A percentile compares a stretch with the other conserved stretches of the same genome.
Evolutionary conservation across 2,797 vertebrate species (phyloP).

Genomic region (Myripristis murdjan): DNA sequence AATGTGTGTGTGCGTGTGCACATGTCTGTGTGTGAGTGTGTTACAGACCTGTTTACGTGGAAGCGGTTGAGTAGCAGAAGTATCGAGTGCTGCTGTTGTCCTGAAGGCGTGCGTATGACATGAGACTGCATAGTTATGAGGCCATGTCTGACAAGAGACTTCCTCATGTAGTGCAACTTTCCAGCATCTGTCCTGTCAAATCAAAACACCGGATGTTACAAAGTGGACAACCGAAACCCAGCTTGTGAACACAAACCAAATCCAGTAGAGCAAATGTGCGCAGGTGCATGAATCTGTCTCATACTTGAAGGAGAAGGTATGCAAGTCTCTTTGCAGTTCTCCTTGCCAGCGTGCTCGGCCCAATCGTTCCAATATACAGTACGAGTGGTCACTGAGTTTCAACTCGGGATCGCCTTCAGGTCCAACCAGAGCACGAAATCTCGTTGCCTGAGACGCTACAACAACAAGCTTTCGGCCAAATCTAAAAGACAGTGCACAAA

Average conservation of each 20-base stretch:
- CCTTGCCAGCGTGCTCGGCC: slow-evolving; percentile 96
- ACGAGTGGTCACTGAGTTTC: slow-evolving; percentile 91
- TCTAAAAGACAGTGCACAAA: slow-evolving; percentile 70
- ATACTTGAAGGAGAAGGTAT: slow-evolving; percentile 91
- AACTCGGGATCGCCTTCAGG: slow-evolving; percentile 91
- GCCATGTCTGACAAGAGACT: slow-evolving; percentile 88
- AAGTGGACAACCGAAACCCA: not conserved
- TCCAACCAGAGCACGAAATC: slow-evolving; percentile 91
- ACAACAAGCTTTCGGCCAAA: slow-evolving; percentile 93
- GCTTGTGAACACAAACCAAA: not conserved
- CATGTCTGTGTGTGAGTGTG: slow-evolving; percentile 7
- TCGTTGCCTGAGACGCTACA: slow-evolving; percentile 90
- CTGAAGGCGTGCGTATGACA: slow-evolving; percentile 84
- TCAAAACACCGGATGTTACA: slow-evolving; percentile 24
- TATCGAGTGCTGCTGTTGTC: slow-evolving; percentile 93
- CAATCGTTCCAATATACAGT: slow-evolving; percentile 95
- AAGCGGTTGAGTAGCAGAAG: slow-evolving; percentile 95
- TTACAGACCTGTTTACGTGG: slow-evolving; percentile 90
- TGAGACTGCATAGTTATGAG: slow-evolving; percentile 94
- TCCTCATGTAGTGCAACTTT: slow-evolving; percentile 95
- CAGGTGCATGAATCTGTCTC: slow-evolving; percentile 5
- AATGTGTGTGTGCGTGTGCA: slow-evolving; percentile 18
- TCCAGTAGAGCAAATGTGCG: not conserved
- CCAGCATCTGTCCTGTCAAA: slow-evolving; percentile 91
- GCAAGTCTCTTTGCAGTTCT: slow-evolving; percentile 95